A percentile compares a stretch with the other conserved stretches of the same genome.
phyloP scores from a whole-genome alignment of 2,113 vertebrate species.

The Mobula hypostoma region DNA sequence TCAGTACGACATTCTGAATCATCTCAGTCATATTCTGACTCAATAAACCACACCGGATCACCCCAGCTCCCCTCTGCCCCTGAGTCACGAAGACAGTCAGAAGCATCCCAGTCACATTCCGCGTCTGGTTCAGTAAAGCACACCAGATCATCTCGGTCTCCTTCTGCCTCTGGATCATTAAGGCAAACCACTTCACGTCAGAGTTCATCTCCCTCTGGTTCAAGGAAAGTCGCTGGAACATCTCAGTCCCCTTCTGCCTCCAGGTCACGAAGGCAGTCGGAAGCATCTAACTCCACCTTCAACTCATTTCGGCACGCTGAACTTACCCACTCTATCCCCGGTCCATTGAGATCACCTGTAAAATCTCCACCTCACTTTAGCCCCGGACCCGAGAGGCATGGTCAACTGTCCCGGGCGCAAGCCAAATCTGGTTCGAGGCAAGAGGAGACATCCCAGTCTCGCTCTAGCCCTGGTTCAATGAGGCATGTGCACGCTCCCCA shows the following conservation, averaged over 20 bases:
- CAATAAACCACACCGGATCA: no score
- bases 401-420: background rate
- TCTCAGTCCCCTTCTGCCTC: background rate
- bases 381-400: background rate
- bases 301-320: background rate
- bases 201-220: background rate
- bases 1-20: no score
- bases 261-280: background rate
- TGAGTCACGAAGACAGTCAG: no score
- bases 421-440: background rate
- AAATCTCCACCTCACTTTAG: background rate
- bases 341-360: no score
- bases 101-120: no score
- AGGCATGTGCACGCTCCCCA: background rate
- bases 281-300: background rate
- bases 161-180: no score
- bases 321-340: background rate
- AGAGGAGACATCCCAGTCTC: background rate
- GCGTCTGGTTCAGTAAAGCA: no score
- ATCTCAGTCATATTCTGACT: no score
- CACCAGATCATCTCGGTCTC: no score
- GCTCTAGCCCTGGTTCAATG: background rate
- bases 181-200: no score
- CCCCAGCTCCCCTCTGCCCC: no score
- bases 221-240: background rate